Conservation (phyloP, 2,797 vertebrate genomes). For the Euthynnus affinis region DNA sequence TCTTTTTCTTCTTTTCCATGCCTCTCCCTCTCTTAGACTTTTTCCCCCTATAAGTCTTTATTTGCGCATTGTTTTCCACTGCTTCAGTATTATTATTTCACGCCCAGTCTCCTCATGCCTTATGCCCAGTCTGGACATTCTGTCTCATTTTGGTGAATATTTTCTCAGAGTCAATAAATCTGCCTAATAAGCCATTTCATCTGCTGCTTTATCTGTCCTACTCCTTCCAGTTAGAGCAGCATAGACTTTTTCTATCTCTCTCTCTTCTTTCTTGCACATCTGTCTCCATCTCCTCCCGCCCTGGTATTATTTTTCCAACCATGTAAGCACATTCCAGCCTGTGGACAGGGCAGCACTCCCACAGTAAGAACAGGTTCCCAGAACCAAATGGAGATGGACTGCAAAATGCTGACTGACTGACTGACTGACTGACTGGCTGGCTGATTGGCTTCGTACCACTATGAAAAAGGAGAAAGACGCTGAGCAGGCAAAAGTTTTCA, state of each 20-base stretch:
- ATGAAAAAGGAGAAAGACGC: conserved; percentile 18
- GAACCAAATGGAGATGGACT: conserved; percentile 56
- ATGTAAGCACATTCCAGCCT: conserved; percentile 85
- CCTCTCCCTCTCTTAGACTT: conserved; percentile 5
- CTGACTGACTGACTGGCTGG: conserved; percentile 41
- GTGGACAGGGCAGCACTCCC: conserved; percentile 71
- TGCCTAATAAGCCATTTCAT: neutral
- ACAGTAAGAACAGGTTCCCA: conserved; percentile 76
- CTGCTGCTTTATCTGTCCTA: neutral
- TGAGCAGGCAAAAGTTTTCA: neutral
- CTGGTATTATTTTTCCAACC: conserved; percentile 77
- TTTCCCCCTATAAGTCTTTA: conserved; percentile 1
- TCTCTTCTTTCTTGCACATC: conserved; percentile 55
- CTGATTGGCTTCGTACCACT: conserved; percentile 34
- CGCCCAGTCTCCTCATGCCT: conserved; percentile 1
- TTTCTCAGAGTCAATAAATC: conserved; percentile 19
- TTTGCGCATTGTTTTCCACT: conserved; percentile 9
- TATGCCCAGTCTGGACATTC: neutral
- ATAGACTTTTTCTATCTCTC: conserved; percentile 18
- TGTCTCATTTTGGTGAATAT: conserved; percentile 1
- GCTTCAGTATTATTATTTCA: conserved; percentile 32
- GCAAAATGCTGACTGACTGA: conserved; percentile 60
- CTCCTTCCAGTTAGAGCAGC: conserved; percentile 12
- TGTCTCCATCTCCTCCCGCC: conserved; percentile 61
- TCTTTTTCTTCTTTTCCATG: neutral